These are phyloP conservation scores for Mungos mungo DNA, from an alignment of 2,113 vertebrate species.

Conservation along the genomic window DNA sequence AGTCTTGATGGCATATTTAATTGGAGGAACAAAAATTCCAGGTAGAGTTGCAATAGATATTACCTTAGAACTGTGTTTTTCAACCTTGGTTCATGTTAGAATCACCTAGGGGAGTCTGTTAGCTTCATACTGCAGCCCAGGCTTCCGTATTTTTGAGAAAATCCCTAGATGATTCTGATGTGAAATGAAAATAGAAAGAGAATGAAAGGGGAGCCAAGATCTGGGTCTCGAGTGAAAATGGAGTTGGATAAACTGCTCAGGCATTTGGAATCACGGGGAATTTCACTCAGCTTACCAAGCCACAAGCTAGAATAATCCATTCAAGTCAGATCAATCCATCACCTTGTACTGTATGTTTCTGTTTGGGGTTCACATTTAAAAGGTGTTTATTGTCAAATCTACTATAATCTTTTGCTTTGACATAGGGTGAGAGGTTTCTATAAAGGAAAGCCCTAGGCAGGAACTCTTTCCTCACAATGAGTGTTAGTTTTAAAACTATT, in stretches of 20 bases:
- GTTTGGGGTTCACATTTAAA: not conserved
- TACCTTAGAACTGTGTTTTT: not conserved
- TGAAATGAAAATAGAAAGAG: not conserved
- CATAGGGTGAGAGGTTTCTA: not conserved
- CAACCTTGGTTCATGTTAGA: not conserved
- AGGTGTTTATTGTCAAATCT: not conserved
- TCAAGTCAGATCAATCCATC: not conserved
- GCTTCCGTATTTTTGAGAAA: not conserved
- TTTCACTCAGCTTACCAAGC: not conserved
- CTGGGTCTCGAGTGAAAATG: not conserved
- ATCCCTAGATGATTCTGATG: not conserved
- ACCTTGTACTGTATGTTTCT: not conserved
- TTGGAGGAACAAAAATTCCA: not conserved
- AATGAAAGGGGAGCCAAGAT: not conserved
- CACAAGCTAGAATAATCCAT: not conserved
- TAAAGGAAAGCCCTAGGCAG: not conserved
- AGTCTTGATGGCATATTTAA: not conserved
- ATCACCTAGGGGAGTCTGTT: not conserved
- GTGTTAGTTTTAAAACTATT: not conserved
- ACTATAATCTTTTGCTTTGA: not conserved
- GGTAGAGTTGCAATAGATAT: not conserved
- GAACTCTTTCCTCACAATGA: not conserved
- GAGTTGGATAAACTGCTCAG: not conserved
- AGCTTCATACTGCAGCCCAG: not conserved
- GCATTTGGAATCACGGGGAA: not conserved